These are phyloP conservation scores for Tenthredo amoena DNA, from an alignment of 2,888 invertebrate species.

Conservation along the genomic window DNA sequence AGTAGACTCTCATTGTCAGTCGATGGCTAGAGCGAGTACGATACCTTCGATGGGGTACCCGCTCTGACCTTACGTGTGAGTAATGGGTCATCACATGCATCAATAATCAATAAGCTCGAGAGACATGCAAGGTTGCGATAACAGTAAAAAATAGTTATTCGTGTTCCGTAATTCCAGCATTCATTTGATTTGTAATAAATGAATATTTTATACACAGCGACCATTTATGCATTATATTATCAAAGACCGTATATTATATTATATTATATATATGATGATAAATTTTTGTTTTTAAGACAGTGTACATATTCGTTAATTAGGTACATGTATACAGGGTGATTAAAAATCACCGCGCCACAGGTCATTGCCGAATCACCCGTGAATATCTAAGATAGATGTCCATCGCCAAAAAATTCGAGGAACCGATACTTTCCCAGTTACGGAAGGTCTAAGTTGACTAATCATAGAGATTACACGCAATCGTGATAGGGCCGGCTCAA, in stretches of 20 bases:
- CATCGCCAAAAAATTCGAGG: too few relatives aligned
- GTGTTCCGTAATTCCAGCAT: conserved; percentile 14
- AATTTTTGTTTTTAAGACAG: not conserved
- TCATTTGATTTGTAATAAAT: not conserved
- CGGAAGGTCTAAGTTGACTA: too few relatives aligned
- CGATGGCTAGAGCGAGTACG: conserved; percentile 28
- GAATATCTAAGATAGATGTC: too few relatives aligned
- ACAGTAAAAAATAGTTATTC: conserved; percentile 26
- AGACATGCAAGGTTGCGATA: conserved; percentile 37
- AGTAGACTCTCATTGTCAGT: conserved; percentile 36
- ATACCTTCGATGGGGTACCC: conserved; percentile 13
- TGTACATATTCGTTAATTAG: conserved; percentile 4
- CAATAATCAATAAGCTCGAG: conserved; percentile 42
- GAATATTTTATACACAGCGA: not conserved
- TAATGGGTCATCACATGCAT: conserved; percentile 40
- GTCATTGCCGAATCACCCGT: too few relatives aligned
- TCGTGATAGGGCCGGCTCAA: too few relatives aligned
- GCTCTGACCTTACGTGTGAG: conserved; percentile 22
- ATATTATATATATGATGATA: not conserved
- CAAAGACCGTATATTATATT: not conserved
- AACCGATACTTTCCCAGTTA: too few relatives aligned
- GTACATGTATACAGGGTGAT: not conserved
- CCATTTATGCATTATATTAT: conserved; percentile 9
- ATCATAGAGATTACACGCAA: too few relatives aligned
- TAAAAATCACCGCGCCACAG: too few relatives aligned